Evolutionary conservation across 2,113 vertebrate genomes (phyloP).

Genomic region (Phyllostomus hastatus): DNA sequence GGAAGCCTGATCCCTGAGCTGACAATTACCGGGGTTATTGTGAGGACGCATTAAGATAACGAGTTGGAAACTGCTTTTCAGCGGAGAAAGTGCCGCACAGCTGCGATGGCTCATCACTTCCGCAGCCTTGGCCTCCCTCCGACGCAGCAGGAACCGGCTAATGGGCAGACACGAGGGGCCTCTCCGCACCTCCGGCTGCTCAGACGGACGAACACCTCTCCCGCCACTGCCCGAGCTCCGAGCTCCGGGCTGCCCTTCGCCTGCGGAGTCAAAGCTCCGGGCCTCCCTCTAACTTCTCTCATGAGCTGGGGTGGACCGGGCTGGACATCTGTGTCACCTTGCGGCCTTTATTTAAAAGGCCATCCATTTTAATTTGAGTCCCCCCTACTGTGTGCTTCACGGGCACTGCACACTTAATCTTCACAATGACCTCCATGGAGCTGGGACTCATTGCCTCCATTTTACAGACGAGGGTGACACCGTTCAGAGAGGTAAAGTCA

Average conservation of each 20-base stretch:
- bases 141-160: neutral
- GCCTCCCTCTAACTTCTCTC: neutral
- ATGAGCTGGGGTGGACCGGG: fast-evolving
- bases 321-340: neutral
- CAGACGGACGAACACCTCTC: constrained; percentile 1
- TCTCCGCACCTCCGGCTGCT: neutral
- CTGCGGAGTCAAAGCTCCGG: neutral
- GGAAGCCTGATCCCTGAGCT: neutral
- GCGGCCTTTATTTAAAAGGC: neutral
- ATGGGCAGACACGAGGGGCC: constrained; percentile 29
- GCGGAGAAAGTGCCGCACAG: neutral
- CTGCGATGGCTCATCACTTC: neutral
- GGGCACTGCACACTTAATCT: neutral
- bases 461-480: neutral
- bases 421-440: neutral
- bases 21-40: constrained; percentile 25
- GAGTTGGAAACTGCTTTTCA: constrained; percentile 40
- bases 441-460: neutral
- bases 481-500: neutral
- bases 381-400: neutral
- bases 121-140: constrained; percentile 8
- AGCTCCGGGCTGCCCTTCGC: neutral
- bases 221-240: neutral
- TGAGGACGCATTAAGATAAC: constrained; percentile 39
- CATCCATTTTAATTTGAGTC: neutral